Base-by-base conservation (phyloP, 1,140 invertebrate genomes). In the Arctopsyche grandis region DNA sequence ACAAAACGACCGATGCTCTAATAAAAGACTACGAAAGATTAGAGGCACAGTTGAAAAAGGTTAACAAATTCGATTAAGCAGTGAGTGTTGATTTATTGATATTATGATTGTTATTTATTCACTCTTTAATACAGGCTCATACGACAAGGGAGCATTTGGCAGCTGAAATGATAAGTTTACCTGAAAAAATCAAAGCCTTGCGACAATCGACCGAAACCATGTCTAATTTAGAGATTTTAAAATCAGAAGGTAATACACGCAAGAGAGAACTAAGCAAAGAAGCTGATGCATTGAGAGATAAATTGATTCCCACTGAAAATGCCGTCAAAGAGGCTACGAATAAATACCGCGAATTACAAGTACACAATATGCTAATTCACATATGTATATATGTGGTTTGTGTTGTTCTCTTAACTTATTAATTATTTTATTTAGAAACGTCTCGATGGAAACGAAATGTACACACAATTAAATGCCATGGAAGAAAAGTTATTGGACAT, bases 361-460 rank as follows among this genome's bases (percentile, higher is more conserved):
- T 89, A 82, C 14, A 9, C 9, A 69, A 38, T 38, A 60, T 21
- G 5, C 14, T 58, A 58, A 58, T 9, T 9, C 9, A 9, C 9
- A 58, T 58, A 9, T 58, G n/a, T 10, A 9, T 58, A 5, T 46
- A 46, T 7, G 12, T 7, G 12, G 5, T 71, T 9, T 44, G 10
- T 71, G 9, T 44, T 44, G 26, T 71, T 71, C 21, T 71, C 7
- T n/a, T 44, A 44, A 71, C 5, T 44, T 74, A 29, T 74, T 29
- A 63, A 76, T 56, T 0, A 56, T 66, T 58, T 58, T 80, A 82
- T 84, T 86, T 88, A 93, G 90, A 87, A 87, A 79, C 88, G 90
- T 82, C 85, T 94, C 10, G 89, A 91, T 80, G 91, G 92, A 19
- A 93, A 93, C 85, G 93, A 93, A 84, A 93, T 92, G 79, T 91